Conservation (phyloP, 2,888 invertebrate genomes). For the Helobdella robusta region DNA sequence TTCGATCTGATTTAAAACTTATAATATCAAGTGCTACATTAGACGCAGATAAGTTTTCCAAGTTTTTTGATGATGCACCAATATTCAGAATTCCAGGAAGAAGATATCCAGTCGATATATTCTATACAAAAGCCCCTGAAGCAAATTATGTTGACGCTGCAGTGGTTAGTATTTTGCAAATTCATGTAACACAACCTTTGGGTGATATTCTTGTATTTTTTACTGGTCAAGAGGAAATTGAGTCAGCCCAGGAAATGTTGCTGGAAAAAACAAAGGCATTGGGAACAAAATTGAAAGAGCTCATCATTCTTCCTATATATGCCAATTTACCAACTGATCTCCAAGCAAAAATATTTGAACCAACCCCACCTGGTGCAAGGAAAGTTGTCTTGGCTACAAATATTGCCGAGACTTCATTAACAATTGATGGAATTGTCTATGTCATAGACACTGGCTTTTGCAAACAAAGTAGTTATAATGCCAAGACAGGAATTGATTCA, state of each 20-base stretch:
- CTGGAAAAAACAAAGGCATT: constrained; percentile 76
- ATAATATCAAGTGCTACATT: constrained; percentile 95
- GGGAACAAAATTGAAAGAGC: constrained; percentile 82
- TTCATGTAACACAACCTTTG: constrained; percentile 88
- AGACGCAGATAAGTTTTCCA: constrained; percentile 93
- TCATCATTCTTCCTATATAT: constrained; percentile 88
- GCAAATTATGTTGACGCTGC: constrained; percentile 96
- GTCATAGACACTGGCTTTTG: constrained; percentile 99
- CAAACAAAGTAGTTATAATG: constrained; percentile 95
- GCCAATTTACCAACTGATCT: constrained; percentile 96
- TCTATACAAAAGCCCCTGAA: constrained; percentile 97
- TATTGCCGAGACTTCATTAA: constrained; percentile 95
- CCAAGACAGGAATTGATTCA: constrained; percentile 95
- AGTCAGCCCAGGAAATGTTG: constrained; percentile 53
- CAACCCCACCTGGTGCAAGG: constrained; percentile 87
- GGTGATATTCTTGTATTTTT: constrained; percentile 94
- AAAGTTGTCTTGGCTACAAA: constrained; percentile 92
- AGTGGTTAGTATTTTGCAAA: constrained; percentile 92
- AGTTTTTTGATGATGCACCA: constrained; percentile 95
- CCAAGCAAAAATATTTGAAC: constrained; percentile 97
- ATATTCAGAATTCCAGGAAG: constrained; percentile 95
- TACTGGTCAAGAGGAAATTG: constrained; percentile 63
- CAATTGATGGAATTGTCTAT: constrained; percentile 96
- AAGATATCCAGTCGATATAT: constrained; percentile 93
- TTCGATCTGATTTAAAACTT: constrained; percentile 83